Evolutionary conservation across 2,797 vertebrate species (phyloP), one percentile per base, ranked within the genome.

Genomic region (Ptychadena robeensis): DNA sequence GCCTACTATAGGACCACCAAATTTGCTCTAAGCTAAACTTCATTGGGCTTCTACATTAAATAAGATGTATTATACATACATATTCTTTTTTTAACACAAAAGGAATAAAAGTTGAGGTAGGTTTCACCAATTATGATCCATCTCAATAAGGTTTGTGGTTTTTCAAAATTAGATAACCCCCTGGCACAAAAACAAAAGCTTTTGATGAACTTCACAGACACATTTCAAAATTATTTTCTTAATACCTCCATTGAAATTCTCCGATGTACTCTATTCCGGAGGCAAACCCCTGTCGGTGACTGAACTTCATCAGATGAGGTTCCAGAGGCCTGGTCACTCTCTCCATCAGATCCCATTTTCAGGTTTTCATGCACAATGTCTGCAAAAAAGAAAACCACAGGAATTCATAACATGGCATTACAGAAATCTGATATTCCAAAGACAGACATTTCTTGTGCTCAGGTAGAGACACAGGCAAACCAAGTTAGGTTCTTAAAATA

Each of bases 291-390:
- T 0, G 96, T 96, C 65, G 97, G 97, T 27, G 97, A 98, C 86
- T 98, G 97, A 85, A 98, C 96, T 93, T 98, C 97, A 87, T 98
- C 97, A 6, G 97, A 98, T 64, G 96, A 98, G 0, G 97, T 98
- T 86, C 96, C 96, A n/a, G 97, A 98, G 25, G 97, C 96, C 89
- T 98, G 97, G 91, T 98, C 97, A 73, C 97, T 98, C 93, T 98
- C 97, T 80, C 97, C 97, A 76, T 98, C 97, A 0, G 97, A 98
- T 65, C 97, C 97, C 95, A 98, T 97, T 93, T 98, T 98, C 89
- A 97, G 90, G 90, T 98, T 98, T 93, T 98, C 97, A 72, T 98
- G 97, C 86, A 98, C 97, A 66, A 98, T 98, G 91, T 98, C 97
- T 98, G 85, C 79, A 86, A 85, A 79, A 89, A 79, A 89, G 82